These are phyloP conservation scores for Myiozetetes cayanensis DNA, from an alignment of 2,113 vertebrate genomes.

Conservation along the genomic window DNA sequence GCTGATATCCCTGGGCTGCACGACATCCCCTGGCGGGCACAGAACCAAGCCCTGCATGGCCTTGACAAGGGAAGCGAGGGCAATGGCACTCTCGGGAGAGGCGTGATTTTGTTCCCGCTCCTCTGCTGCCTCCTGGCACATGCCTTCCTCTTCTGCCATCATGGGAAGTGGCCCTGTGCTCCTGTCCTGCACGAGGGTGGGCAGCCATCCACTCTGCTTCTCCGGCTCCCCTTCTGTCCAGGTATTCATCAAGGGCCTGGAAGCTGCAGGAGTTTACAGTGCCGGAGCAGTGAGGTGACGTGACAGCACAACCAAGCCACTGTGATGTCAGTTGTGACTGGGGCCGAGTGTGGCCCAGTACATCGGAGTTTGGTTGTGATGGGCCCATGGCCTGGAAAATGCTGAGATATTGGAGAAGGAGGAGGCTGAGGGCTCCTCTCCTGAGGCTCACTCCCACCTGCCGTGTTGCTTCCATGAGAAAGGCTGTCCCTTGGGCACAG, in stretches of 20 bases:
- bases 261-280: neutral
- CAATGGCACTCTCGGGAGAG: neutral
- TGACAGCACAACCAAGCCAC: neutral
- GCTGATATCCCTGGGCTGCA: neutral
- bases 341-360: neutral
- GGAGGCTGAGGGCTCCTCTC: neutral
- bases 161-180: neutral
- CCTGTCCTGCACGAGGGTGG: fast-evolving
- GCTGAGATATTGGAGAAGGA: neutral
- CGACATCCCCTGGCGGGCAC: neutral
- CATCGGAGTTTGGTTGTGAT: fast-evolving
- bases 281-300: neutral
- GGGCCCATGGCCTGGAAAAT: neutral
- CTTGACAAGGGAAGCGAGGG: neutral
- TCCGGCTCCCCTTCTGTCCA: neutral
- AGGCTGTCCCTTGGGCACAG: neutral
- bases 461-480: neutral
- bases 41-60: neutral
- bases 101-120: neutral
- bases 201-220: fast-evolving
- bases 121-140: neutral
- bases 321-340: neutral
- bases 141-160: neutral
- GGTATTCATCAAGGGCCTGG: fast-evolving
- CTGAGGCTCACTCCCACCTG: neutral